These are phyloP conservation scores for Caenorhabditis wallacei DNA, from an alignment of 2,888 invertebrate genomes.

Conservation along the genomic window DNA sequence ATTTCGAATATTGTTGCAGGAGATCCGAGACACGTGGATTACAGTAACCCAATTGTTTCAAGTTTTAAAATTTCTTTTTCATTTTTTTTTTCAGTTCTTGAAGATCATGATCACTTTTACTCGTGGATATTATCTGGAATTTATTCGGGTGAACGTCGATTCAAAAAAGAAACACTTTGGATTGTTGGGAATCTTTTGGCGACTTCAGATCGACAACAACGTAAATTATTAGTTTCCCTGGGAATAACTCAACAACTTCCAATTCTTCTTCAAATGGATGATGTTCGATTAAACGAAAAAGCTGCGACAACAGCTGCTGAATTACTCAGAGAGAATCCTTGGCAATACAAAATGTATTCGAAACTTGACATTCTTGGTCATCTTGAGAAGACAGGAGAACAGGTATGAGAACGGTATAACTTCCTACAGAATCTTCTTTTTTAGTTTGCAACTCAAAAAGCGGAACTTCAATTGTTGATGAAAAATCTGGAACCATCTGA, in stretches of 20 bases:
- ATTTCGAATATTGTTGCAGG: conserved; percentile 68
- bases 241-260: conserved; percentile 55
- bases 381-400: conserved; percentile 12
- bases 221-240: conserved; percentile 19
- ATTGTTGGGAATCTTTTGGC: conserved; percentile 64
- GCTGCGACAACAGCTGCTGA: conserved; percentile 42
- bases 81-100: conserved; percentile 52
- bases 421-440: not conserved
- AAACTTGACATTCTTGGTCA: conserved; percentile 14
- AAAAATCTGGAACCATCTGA: conserved; percentile 40
- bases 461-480: conserved; percentile 31
- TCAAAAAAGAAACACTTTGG: conserved; percentile 63
- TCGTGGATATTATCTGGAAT: conserved; percentile 50
- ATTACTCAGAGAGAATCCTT: conserved; percentile 55
- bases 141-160: conserved; percentile 40
- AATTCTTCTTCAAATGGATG: conserved; percentile 25
- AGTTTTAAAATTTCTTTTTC: no score
- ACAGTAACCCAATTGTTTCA: no score
- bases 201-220: conserved; percentile 46
- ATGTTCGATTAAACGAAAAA: conserved; percentile 60
- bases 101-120: conserved; percentile 44
- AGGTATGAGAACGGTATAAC: not conserved
- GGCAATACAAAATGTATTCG: conserved; percentile 27
- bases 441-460: conserved; percentile 46
- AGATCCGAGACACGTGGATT: conserved; percentile 58